Base-by-base conservation (phyloP, 2,888 invertebrate species). In the Quadroppia sp. region DNA sequence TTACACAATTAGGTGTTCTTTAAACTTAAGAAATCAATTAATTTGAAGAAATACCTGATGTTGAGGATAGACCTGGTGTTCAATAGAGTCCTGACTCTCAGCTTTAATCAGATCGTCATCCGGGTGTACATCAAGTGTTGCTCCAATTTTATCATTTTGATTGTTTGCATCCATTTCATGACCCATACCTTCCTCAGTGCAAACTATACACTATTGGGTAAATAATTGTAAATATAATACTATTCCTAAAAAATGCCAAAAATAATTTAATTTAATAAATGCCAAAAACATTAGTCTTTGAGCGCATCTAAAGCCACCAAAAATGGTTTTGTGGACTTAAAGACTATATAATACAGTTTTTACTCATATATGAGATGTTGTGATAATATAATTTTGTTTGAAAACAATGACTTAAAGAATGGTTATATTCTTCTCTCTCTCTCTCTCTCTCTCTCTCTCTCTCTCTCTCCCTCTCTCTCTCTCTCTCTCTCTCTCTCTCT, bases 71-170 rank as follows among this genome's bases (percentile, higher is more conserved):
- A 28, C 61, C 48, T 74, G 71, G 28, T 74, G 74, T 30, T 74
- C 74, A 36, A 70, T 17, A 25, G 61, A 45, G 23, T 74, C 74
- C 45, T 74, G 74, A 71, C 71, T 74, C 32, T 74, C 74, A 32
- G 74, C 74, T 40, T 74, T 74, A 23, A 74, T 45, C 50, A 74
- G 30, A 20, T 74, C 74, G 42, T 74, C 74, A 45, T 74, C 74
- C 40, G 69, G 69, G 40, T 69, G 69, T 13, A 25, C 69, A 40
- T 69, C 69, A 69, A 69, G 42, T 42, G 40, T 17, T 69, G 69
- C 69, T 69, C 69, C 69, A 69, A 69, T 69, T 69, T 69, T 69
- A 15, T 69, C 69, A 45, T 69, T 69, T 45, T 42, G 69, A 69
- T 69, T 69, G 45, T 69, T 69, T 7, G 7, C 23, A 13, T 69